Base-by-base conservation (phyloP, 2,113 vertebrate genomes). In the Chrysemys picta region DNA sequence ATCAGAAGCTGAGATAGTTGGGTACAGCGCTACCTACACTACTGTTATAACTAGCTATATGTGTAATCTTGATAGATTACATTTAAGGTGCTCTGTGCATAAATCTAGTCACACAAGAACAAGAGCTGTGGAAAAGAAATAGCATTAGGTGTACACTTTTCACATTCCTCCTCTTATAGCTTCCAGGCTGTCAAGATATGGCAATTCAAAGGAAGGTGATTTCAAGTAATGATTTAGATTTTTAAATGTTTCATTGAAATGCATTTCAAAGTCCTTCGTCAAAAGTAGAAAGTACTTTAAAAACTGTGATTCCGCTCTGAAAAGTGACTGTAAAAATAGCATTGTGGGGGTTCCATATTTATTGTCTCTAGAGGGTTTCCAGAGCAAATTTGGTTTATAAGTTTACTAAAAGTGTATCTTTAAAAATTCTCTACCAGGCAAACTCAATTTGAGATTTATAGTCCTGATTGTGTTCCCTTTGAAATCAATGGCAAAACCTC, bases 21-120 rank as follows among this genome's bases (percentile, higher is more conserved):
- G 88, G 95, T 89, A 53, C 0, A 0, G 24, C 50, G 65, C 21
- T 57, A 80, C 87, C 93, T 91, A 80, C 47, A 80, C 38, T 84
- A 93, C 88, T 22, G 52, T 89, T 94, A 89, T 90, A 96, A 79
- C 79, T 75, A 59, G 12, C 85, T 82, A 85, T 89, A 1, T 82
- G 82, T 88, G 16, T 92, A 95, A 94, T 92, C 0, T 0, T 93
- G 94, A 96, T 97, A 92, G 90, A 96, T 95, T 97, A n/a, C 81
- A 82, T 90, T 94, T 85, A 94, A n/a, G 76, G 76, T 90, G 81
- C 78, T 96, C 88, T 1, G 1, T 88, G 89, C 95, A 95, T 95
- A 97, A 96, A 97, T 96, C 93, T 93, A 83, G 72, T 95, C 92
- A 90, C 91, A 95, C 88, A 83, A 94, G 83, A 95, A 90, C 47